These are phyloP conservation scores for Mastacembelus armatus DNA, from an alignment of 2,797 vertebrate species.

Conservation along the genomic window DNA sequence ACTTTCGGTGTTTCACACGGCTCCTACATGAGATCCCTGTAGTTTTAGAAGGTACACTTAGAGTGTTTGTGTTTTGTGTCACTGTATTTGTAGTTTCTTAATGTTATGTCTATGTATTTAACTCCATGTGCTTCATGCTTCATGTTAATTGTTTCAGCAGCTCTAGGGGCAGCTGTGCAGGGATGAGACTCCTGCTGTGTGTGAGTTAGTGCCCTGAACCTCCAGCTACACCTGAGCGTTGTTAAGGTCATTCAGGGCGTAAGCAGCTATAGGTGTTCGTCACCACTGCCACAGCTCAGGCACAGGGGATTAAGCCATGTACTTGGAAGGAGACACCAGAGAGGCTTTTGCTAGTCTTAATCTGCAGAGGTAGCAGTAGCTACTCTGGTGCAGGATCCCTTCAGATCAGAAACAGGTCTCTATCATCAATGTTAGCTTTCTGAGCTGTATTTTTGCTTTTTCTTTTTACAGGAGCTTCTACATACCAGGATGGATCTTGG, in stretches of 20 bases:
- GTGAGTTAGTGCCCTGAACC: slow-evolving; percentile 49
- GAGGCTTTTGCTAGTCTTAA: slow-evolving; percentile 82
- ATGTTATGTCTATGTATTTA: not conserved
- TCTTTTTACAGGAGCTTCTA: slow-evolving; percentile 28
- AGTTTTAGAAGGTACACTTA: slow-evolving; percentile 38
- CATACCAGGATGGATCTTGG: slow-evolving; percentile 90
- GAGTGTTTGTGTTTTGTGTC: not conserved
- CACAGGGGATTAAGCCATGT: slow-evolving; percentile 81
- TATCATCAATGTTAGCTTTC: slow-evolving; percentile 32
- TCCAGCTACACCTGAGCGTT: slow-evolving; percentile 45
- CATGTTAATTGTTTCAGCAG: not conserved
- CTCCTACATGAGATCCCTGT: not conserved
- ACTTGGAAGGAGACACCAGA: slow-evolving; percentile 75
- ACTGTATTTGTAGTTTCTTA: not conserved
- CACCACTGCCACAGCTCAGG: slow-evolving; percentile 73
- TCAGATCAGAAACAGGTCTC: slow-evolving; percentile 26
- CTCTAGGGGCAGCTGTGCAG: slow-evolving; percentile 4
- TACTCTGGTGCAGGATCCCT: slow-evolving; percentile 24
- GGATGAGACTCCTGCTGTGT: slow-evolving; percentile 27
- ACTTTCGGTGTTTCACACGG: fast-evolving
- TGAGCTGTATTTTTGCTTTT: slow-evolving; percentile 22
- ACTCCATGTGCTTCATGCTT: not conserved
- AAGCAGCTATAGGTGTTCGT: slow-evolving; percentile 82
- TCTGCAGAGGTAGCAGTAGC: slow-evolving; percentile 69
- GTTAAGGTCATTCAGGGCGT: slow-evolving; percentile 75